A percentile compares a stretch with the other conserved stretches of the same genome.
These are phyloP conservation scores for Heterohyrax brucei DNA, from an alignment of 2,797 vertebrate genomes.

Conservation along the genomic window DNA sequence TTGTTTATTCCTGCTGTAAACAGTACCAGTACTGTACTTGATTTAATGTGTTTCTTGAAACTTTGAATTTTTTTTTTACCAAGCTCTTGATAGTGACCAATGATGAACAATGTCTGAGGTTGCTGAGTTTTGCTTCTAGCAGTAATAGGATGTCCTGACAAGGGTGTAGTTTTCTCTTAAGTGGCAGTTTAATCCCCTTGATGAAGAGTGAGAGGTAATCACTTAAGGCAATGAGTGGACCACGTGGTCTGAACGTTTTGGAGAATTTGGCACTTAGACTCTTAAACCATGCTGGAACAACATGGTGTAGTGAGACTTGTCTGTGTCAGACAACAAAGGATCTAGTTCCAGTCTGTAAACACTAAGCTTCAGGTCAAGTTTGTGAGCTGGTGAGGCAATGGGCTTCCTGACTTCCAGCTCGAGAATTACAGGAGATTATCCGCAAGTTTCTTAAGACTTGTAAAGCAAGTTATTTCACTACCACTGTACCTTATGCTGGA, in stretches of 20 bases:
- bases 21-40: neutral
- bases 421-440: neutral
- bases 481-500: neutral
- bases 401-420: neutral
- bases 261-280: conserved; percentile 16
- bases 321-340: neutral
- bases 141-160: neutral
- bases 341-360: conserved; percentile 38
- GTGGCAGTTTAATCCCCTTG: conserved; percentile 17
- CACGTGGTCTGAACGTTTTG: conserved; percentile 9
- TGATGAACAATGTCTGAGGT: neutral
- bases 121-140: conserved; percentile 12
- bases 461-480: neutral
- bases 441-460: conserved; percentile 11
- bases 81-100: conserved; percentile 22
- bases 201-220: conserved; percentile 32
- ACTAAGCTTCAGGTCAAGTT: neutral
- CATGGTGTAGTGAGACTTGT: neutral
- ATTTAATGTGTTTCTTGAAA: neutral
- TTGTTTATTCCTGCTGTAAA: neutral
- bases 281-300: neutral
- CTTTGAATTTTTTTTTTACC: conserved; percentile 37
- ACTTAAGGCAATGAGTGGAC: neutral
- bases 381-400: neutral
- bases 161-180: conserved; percentile 40